Percentiles rank a stretch among this genome's conserved stretches.
Evolutionary conservation across 2,888 invertebrate genomes (phyloP).

Genomic region (Spisula solida): DNA sequence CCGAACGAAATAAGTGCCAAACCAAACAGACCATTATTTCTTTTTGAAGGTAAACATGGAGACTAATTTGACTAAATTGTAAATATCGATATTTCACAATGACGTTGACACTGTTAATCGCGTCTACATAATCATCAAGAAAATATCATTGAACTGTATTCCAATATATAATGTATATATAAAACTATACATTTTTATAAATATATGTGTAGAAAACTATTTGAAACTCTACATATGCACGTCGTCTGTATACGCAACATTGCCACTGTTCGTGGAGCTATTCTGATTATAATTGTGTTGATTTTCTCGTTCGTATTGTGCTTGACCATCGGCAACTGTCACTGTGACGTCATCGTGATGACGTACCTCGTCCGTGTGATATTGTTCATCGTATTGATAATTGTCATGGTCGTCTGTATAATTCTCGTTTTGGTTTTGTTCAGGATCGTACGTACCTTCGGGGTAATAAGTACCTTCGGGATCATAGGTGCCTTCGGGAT

Average conservation of each 20-base stretch:
- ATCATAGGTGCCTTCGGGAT: not conserved
- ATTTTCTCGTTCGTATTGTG: conserved; percentile 28
- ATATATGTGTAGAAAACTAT: not conserved
- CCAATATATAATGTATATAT: not conserved
- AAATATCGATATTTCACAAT: too few species aligned
- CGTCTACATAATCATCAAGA: too few species aligned
- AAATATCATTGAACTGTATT: not conserved
- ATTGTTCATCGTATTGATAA: not conserved
- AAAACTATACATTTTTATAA: too few species aligned
- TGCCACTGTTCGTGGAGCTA: not conserved
- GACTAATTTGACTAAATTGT: too few species aligned
- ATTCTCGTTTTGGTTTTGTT: conserved; percentile 18
- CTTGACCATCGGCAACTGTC: conserved; percentile 26
- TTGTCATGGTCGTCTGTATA: conserved; percentile 28
- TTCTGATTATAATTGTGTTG: conserved; percentile 17
- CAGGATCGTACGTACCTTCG: not conserved
- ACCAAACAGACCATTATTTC: too few species aligned
- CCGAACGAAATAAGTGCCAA: too few species aligned
- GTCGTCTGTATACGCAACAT: not conserved
- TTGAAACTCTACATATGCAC: not conserved
- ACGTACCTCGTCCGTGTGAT: conserved; percentile 32
- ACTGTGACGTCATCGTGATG: conserved; percentile 48
- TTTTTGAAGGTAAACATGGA: too few species aligned
- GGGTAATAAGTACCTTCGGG: not conserved
- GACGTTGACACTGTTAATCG: too few species aligned